Percentiles rank a stretch among this genome's conserved stretches.
These are phyloP conservation scores for Hepsetus odoe DNA, from an alignment of 2,113 vertebrate species.

Conservation along the genomic window DNA sequence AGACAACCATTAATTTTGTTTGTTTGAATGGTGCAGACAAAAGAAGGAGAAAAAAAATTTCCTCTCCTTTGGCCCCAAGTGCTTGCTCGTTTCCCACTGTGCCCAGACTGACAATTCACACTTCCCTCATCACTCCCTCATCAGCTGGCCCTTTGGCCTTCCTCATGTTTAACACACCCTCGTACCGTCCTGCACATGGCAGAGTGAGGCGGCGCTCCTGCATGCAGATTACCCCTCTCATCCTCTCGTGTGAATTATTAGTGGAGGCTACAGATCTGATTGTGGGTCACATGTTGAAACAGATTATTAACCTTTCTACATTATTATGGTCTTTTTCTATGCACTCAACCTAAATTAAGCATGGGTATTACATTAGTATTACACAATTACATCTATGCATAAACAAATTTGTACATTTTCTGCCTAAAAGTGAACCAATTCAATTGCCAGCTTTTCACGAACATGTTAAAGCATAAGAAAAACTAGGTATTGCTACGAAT, in stretches of 20 bases:
- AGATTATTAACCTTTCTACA: slow-evolving; percentile 63
- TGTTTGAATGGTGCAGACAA: not conserved
- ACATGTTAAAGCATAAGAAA: too few species aligned
- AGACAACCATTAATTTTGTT: not conserved
- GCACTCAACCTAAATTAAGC: not conserved
- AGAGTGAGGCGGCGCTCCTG: not conserved
- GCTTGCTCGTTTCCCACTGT: not conserved
- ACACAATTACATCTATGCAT: not conserved
- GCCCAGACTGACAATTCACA: not conserved
- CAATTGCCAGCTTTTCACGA: too few species aligned
- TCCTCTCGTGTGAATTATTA: slow-evolving; percentile 57
- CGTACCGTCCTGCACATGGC: not conserved
- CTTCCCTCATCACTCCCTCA: slow-evolving; percentile 3
- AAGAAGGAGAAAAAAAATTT: not conserved
- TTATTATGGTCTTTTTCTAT: slow-evolving; percentile 58
- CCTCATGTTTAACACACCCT: not conserved
- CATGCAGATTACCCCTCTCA: slow-evolving; percentile 16
- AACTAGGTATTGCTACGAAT: too few species aligned
- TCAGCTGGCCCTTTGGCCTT: not conserved
- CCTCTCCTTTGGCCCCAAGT: not conserved
- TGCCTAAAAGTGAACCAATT: too few species aligned
- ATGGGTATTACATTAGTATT: not conserved
- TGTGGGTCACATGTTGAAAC: slow-evolving; percentile 62
- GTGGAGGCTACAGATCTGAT: slow-evolving; percentile 53
- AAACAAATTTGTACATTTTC: too few species aligned